A percentile compares a stretch with the other conserved stretches of the same genome.
phyloP scores from a whole-genome alignment of 2,113 vertebrate genomes.

The Microtus montanus region DNA sequence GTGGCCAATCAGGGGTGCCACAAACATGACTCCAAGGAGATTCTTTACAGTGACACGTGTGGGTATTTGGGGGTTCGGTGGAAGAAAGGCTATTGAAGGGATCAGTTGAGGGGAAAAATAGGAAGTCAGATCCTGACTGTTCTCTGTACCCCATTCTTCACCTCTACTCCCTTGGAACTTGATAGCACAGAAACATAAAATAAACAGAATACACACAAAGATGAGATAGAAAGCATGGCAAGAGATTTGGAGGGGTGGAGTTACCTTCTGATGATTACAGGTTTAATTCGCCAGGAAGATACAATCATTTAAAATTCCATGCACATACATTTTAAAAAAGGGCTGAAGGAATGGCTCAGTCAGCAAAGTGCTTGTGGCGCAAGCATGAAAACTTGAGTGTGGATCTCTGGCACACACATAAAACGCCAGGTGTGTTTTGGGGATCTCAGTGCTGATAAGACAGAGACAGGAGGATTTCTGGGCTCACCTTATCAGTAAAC shows the following conservation, averaged over 20 bases:
- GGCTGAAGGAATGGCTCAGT: neutral
- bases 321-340: neutral
- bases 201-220: neutral
- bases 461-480: neutral
- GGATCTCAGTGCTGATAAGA: neutral
- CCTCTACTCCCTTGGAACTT: neutral
- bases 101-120: neutral
- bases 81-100: neutral
- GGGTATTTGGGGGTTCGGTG: neutral
- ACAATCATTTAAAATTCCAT: neutral
- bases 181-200: neutral
- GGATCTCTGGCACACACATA: too few species aligned
- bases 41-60: neutral
- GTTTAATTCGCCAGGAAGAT: neutral
- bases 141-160: neutral
- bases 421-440: neutral
- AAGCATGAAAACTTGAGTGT: neutral
- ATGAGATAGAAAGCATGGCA: neutral
- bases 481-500: neutral
- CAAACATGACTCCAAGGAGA: neutral
- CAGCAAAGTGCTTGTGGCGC: neutral
- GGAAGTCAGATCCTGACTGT: neutral
- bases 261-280: slow-evolving; percentile 32
- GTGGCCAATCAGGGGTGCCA: too few species aligned
- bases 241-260: neutral